Evolutionary conservation across 2,888 invertebrate genomes (phyloP), one percentile per base, ranked within the genome.

Genomic region (Desoria tigrina): DNA sequence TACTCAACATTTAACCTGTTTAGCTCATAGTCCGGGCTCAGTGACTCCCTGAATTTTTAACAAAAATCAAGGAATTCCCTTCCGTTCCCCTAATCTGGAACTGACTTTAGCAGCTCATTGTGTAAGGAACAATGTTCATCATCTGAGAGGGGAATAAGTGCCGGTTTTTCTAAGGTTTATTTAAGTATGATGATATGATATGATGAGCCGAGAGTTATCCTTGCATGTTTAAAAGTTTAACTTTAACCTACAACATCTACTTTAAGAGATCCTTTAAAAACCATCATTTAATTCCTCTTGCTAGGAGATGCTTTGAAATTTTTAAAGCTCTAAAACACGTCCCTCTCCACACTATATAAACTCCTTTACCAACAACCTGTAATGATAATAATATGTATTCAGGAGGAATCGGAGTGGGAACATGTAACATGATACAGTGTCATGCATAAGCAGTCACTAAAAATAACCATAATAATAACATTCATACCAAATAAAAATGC

Each of bases 11-110:
- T 64, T 61, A 68, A 57, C 45, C 21, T 45, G 16, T 6, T 61
- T 68, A 58, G 56, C 64, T 68, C 57, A 67, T n/a, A n/a, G n/a
- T n/a, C 51, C 42, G 51, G 56, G 42, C 59, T 63, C 57, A 63
- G 26, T 42, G 51, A 11, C 64, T 49, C 42, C 57, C 27, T 64
- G 56, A 50, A 57, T 53, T 51, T 51, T 63, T 28, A 39, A 51
- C 14, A 28, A 57, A 54, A 28, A 50, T 50, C 39, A 45, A 45
- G 21, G 21, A 45, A 21, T 11, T 39, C 16, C 39, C 16, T 39
- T 39, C 39, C 39, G 16, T 39, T 39, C 16, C 39, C 39, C 9
- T 39, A 9, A 16, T 39, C 39, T 39, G 39, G 9, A 39, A 39
- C n/a, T n/a, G n/a, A n/a, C n/a, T n/a, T 39, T 11, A 39, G 39